Evolutionary conservation across 2,113 vertebrate species (phyloP).

Genomic region (Phyllopteryx taeniolatus): DNA sequence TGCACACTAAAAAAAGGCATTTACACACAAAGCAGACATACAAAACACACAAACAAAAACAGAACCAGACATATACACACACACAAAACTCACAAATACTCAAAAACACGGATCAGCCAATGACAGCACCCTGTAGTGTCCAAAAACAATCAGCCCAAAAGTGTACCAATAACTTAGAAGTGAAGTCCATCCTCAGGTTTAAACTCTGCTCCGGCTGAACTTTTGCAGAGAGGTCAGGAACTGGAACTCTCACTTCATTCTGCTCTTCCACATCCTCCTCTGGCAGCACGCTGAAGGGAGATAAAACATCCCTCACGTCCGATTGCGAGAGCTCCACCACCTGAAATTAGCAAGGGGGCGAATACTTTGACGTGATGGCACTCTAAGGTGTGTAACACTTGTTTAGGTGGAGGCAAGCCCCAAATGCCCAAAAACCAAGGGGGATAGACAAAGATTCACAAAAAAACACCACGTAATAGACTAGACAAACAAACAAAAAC

Average conservation of each 20-base stretch:
- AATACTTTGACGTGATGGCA: background rate
- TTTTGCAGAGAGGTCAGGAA: background rate
- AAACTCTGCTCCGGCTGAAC: background rate
- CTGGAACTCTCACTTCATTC: background rate
- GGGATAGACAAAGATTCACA: too few relatives aligned
- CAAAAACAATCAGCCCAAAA: too few relatives aligned
- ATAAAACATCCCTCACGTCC: background rate
- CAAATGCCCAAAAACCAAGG: too few relatives aligned
- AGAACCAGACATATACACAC: background rate
- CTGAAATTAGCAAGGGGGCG: conserved; percentile 5
- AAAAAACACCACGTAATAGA: background rate
- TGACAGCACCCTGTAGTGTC: background rate
- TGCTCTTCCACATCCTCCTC: background rate
- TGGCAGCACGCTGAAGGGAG: background rate
- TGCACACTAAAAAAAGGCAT: too few relatives aligned
- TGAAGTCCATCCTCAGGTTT: background rate
- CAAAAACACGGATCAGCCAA: background rate
- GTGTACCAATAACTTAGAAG: conserved; percentile 28
- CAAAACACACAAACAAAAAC: too few relatives aligned
- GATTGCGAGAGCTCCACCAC: background rate
- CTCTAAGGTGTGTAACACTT: background rate
- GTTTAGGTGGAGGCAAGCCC: background rate
- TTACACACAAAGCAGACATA: too few relatives aligned
- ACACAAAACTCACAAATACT: background rate
- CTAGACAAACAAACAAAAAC: background rate